These are phyloP conservation scores for Diadophis punctatus DNA, from an alignment of 2,113 vertebrate genomes.

Conservation along the genomic window DNA sequence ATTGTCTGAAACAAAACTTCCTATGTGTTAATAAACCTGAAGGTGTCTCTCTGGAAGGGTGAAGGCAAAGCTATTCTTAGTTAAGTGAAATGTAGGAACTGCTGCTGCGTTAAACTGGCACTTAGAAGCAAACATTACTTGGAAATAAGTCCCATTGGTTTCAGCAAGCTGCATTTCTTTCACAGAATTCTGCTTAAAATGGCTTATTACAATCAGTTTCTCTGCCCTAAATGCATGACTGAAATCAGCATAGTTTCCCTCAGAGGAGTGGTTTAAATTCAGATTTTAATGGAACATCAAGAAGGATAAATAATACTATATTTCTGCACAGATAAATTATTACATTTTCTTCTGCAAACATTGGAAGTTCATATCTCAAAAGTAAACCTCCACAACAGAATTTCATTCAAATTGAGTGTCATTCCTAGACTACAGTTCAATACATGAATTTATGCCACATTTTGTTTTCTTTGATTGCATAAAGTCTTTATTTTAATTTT, in stretches of 20 bases:
- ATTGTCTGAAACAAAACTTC: background rate
- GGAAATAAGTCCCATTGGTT: background rate
- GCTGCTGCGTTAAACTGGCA: background rate
- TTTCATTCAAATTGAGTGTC: background rate
- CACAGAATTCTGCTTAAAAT: background rate
- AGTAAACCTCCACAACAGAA: background rate
- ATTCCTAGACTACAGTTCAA: background rate
- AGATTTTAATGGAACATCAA: background rate
- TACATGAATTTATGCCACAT: background rate
- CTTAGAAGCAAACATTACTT: background rate
- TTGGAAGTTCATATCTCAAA: background rate
- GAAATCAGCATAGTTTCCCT: background rate
- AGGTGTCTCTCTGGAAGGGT: background rate
- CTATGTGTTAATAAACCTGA: background rate
- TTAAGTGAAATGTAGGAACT: background rate
- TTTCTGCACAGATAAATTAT: conserved; percentile 24
- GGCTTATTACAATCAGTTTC: background rate
- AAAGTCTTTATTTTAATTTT: background rate
- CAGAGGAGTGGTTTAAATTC: background rate
- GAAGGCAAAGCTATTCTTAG: background rate
- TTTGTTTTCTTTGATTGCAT: background rate
- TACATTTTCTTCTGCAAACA: conserved; percentile 9
- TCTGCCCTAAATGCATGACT: background rate
- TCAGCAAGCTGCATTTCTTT: background rate
- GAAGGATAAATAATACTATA: conserved; percentile 17